These are phyloP conservation scores for Bathynomus jamesi DNA, from an alignment of 1,140 invertebrate genomes.

Conservation along the genomic window DNA sequence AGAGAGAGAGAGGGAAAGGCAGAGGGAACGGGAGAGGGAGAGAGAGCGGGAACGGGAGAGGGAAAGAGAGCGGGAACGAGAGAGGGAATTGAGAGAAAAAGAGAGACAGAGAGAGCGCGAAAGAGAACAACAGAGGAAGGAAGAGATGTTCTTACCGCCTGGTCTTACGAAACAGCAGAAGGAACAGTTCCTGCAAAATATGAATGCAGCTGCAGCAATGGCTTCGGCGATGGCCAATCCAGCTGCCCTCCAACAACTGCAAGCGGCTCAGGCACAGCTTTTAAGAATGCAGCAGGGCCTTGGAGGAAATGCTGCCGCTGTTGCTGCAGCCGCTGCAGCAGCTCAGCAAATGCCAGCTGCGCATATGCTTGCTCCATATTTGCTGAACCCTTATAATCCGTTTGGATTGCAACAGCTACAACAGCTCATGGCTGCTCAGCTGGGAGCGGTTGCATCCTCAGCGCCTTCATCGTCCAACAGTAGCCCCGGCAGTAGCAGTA, in stretches of 20 bases:
- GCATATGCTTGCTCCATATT: slow-evolving; percentile 75
- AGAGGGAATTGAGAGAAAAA: slow-evolving; percentile 25
- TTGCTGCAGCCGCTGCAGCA: slow-evolving; percentile 44
- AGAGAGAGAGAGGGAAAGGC: slow-evolving; percentile 25
- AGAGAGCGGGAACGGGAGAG: slow-evolving; percentile 29
- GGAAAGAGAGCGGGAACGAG: slow-evolving; percentile 29
- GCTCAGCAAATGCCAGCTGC: slow-evolving; percentile 49
- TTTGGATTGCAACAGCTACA: slow-evolving; percentile 68
- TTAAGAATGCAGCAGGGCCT: slow-evolving; percentile 32
- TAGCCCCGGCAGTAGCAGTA: slow-evolving; percentile 30
- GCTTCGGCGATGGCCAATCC: slow-evolving; percentile 62
- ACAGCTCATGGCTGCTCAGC: slow-evolving; percentile 63
- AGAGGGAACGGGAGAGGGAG: slow-evolving; percentile 28
- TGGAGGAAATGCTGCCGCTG: slow-evolving; percentile 47
- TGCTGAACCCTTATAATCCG: slow-evolving; percentile 47
- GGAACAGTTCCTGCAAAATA: slow-evolving; percentile 36
- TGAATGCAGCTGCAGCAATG: slow-evolving; percentile 48
- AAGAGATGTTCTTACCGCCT: slow-evolving; percentile 37
- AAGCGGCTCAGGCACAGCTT: slow-evolving; percentile 49
- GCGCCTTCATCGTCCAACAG: slow-evolving; percentile 41
- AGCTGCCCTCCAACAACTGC: slow-evolving; percentile 41
- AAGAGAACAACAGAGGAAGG: slow-evolving; percentile 25
- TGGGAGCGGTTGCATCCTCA: slow-evolving; percentile 31
- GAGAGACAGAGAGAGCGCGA: slow-evolving; percentile 31
- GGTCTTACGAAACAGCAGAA: slow-evolving; percentile 37